Percentiles rank a stretch among this genome's conserved stretches.
Evolutionary conservation across 2,113 vertebrate species (phyloP).

Genomic region (Arizona elegans): DNA sequence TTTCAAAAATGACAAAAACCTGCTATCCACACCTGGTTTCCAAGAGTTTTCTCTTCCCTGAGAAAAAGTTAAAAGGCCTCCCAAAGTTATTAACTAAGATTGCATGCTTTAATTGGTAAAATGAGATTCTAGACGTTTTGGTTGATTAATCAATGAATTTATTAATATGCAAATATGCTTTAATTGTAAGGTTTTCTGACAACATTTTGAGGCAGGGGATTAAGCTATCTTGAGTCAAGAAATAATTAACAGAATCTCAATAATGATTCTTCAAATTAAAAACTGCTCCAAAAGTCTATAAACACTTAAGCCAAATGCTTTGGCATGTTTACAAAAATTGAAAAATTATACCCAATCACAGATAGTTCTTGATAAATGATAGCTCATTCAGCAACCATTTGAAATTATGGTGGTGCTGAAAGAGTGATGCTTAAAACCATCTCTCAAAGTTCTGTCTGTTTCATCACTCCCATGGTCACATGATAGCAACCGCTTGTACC

Average conservation of each 20-base stretch:
- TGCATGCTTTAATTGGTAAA: background rate
- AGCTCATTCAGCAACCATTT: background rate
- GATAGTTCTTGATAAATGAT: background rate
- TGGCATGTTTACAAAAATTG: background rate
- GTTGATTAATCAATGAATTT: background rate
- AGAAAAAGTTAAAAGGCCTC: background rate
- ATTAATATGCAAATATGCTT: background rate
- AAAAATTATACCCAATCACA: background rate
- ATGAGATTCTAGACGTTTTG: background rate
- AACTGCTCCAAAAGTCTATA: background rate
- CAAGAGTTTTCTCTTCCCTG: background rate
- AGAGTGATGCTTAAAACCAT: background rate
- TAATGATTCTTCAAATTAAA: background rate
- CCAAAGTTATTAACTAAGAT: background rate
- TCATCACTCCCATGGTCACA: background rate
- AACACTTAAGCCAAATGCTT: background rate
- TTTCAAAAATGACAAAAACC: background rate
- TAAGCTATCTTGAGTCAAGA: background rate
- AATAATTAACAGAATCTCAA: background rate
- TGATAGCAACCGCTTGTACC: background rate
- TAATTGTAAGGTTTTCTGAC: background rate
- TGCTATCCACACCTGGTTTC: background rate
- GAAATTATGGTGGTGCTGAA: background rate
- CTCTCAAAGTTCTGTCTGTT: background rate
- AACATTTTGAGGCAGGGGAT: background rate